Evolutionary conservation across 1,140 invertebrate genomes (phyloP), one percentile per base, ranked within the genome.

Genomic region (Papilio dardanus): DNA sequence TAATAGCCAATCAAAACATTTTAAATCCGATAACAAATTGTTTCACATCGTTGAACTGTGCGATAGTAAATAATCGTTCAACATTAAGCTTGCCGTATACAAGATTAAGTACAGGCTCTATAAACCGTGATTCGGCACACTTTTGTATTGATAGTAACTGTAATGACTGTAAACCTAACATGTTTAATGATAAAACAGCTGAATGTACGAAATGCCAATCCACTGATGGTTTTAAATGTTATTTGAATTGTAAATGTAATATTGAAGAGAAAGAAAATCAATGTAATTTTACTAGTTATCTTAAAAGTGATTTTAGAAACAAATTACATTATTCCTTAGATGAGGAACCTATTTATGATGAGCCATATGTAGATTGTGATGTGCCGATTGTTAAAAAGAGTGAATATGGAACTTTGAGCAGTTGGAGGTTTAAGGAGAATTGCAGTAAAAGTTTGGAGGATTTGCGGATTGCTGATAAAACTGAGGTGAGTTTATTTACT

Each of bases 41-140:
- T 85, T 91, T 95, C 33, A 94, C 94, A 76, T 94, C 93, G 10
- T 84, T 95, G 42, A 94, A 94, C 71, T 95, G 94, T 90, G 87
- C 91, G 58, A 91, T 92, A 50, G 78, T 89, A 50, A 87, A 83
- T 0, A 87, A 82, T 33, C 88, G 88, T 62, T 93, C 91, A 1
- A 90, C 83, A 1, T 81, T 88, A 50, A 92, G 89, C 74, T 79
- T 92, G 66, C 89, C 89, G 21, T 94, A 94, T 71, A 90, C 90
- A 2, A 82, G 88, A 74, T 74, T 94, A 46, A 93, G 86, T 79
- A 79, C 84, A 80, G 3, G 76, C 77, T 42, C 76, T n/a, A 76
- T 84, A 24, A 76, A 81, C 19, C 66, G 75, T 42, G 78, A 76
- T 35, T 76, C 71, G 12, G 73, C n/a, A 76, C 54, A 79, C 28